phyloP scores from a whole-genome alignment of 2,888 invertebrate species.

The Drosophila atroscutellata region DNA sequence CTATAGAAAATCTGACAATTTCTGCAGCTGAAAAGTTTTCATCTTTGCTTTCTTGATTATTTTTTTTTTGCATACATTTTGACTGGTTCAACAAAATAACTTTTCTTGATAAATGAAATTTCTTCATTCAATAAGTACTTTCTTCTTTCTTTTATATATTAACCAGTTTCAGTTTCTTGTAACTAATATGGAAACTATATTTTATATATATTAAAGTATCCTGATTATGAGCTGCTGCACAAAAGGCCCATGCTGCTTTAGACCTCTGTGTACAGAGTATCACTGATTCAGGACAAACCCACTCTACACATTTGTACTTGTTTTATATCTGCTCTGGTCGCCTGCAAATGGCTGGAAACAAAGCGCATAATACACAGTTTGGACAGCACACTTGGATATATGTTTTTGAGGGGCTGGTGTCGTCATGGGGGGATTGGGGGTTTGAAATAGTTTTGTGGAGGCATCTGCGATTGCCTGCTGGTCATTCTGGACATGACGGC shows the following conservation, averaged over 20 bases:
- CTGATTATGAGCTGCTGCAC: background rate
- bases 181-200: background rate
- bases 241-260: background rate
- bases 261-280: constrained; percentile 9
- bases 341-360: constrained; percentile 62
- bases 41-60: background rate
- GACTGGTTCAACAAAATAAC: background rate
- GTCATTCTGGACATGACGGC: constrained; percentile 43
- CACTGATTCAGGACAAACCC: background rate
- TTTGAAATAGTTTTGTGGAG: constrained; percentile 46
- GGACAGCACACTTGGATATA: constrained; percentile 34
- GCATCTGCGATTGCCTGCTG: constrained; percentile 43
- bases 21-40: background rate
- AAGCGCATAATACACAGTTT: constrained; percentile 45
- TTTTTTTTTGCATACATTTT: background rate
- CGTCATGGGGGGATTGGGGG: constrained; percentile 2
- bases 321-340: constrained; percentile 22
- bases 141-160: background rate
- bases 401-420: constrained; percentile 19
- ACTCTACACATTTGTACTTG: constrained; percentile 15
- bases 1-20: background rate
- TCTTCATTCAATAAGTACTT: background rate
- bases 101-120: background rate
- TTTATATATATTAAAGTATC: background rate
- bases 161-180: no score